Base-by-base conservation (phyloP, 2,888 invertebrate species). In the Protodeltote pygarga region DNA sequence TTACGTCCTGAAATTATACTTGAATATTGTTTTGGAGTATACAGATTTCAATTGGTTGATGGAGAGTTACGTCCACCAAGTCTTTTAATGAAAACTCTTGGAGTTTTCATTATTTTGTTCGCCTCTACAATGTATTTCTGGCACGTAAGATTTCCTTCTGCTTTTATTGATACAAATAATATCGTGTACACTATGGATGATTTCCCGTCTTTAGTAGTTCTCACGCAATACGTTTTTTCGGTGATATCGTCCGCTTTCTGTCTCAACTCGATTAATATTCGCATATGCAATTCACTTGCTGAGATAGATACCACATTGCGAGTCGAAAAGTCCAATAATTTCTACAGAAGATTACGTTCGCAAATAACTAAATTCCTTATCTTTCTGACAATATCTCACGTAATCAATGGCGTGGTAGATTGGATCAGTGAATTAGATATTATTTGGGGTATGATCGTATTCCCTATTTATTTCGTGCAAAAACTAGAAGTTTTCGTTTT, bases 401-500 rank as follows among this genome's bases (percentile, higher is more conserved):
- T 59, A 1, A 25, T 68, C 1, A 60, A 72, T 16, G 47, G 52
- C 2, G 23, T 29, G 19, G 32, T 67, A n/a, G 71, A 77, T 46
- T 38, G 71, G 0, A 34, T 59, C 0, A 69, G 64, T 5, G 63
- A 52, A 13, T 4, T 39, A 0, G 32, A 28, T 20, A n/a, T 55
- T 0, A 25, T 41, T 2, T 50, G 54, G 20, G 62, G 57, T 23
- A 11, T 73, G 1, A 27, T 67, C 1, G 28, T 65, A 4, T 44
- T 77, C 2, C 63, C 65, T 0, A 19, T 80, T 5, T 77, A 71
- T 17, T 63, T 76, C 15, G 59, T 73, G 14, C 81, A 83, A 50
- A 73, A 81, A 44, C 45, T 85, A 1, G 78, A 85, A 66, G 68
- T 83, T 20, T 50, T 73, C 2, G 35, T 75, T 3, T 81, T 87